Conservation (phyloP, 1,140 invertebrate genomes). For the Conopomorpha cramerella region DNA sequence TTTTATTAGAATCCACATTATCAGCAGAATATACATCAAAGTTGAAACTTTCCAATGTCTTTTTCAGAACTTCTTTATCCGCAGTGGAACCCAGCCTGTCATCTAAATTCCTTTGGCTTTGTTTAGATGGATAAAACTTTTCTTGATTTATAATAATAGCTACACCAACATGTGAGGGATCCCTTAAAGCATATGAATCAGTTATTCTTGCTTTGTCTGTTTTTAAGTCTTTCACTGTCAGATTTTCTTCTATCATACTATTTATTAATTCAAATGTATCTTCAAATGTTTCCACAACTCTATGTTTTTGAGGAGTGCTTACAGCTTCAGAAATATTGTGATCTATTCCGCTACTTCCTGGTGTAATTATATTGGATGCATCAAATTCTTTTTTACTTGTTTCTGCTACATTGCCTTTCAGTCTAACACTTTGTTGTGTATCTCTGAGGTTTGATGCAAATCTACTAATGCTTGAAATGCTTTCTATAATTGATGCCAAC, state of each 20-base stretch:
- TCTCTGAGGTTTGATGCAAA: no score
- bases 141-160: conserved; percentile 50
- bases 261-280: conserved; percentile 18
- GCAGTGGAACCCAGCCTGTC: conserved; percentile 31
- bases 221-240: conserved; percentile 19
- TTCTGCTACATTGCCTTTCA: no score
- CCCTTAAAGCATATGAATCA: conserved; percentile 29
- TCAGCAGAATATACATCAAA: conserved; percentile 26
- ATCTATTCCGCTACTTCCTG: no score
- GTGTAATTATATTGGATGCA: no score
- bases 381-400: no score
- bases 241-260: conserved; percentile 16
- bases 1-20: conserved; percentile 27
- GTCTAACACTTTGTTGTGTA: no score
- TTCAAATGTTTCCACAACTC: conserved; percentile 17
- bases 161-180: conserved; percentile 28
- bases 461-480: no score
- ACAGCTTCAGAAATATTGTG: no score
- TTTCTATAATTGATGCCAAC: no score
- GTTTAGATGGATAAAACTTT: conserved; percentile 35
- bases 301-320: no score
- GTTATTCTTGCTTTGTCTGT: conserved; percentile 21
- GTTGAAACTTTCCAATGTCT: conserved; percentile 29
- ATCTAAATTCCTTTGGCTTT: conserved; percentile 20
- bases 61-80: conserved; percentile 25